Percentiles rank a stretch among this genome's conserved stretches.
phyloP scores from a whole-genome alignment of 2,113 vertebrate genomes.

The Arvicanthis niloticus region DNA sequence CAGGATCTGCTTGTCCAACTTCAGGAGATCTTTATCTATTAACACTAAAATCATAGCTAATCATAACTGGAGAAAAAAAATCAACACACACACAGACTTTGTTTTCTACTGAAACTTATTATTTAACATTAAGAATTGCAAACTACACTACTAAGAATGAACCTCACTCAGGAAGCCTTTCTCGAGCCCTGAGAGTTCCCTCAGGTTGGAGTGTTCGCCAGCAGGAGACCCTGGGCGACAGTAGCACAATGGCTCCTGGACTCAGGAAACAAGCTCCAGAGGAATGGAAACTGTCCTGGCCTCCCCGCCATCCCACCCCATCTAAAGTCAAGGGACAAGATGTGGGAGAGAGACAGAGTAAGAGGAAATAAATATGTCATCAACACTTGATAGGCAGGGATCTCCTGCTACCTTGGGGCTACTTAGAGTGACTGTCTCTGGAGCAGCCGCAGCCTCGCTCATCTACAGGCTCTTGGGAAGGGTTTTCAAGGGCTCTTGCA shows the following conservation, averaged over 20 bases:
- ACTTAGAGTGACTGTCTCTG: not conserved
- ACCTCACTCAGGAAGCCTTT: slow-evolving; percentile 70
- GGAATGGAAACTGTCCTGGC: slow-evolving; percentile 79
- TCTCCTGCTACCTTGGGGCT: not conserved
- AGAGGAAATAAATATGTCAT: slow-evolving; percentile 78
- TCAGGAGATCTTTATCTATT: not conserved
- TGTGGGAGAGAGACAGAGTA: slow-evolving; percentile 49
- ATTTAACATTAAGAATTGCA: slow-evolving; percentile 72
- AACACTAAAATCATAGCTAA: not conserved
- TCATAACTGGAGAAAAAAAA: not conserved
- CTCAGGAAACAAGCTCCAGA: slow-evolving; percentile 80
- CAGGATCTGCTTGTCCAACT: fast-evolving
- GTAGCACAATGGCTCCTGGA: not conserved
- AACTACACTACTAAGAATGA: slow-evolving; percentile 54
- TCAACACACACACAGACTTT: not conserved
- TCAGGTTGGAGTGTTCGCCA: not conserved
- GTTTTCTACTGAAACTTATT: slow-evolving; percentile 79
- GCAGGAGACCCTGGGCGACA: not conserved
- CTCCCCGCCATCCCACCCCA: slow-evolving; percentile 43
- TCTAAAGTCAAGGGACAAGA: not conserved
- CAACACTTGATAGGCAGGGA: not conserved
- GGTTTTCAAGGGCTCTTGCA: not conserved
- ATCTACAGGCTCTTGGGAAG: not conserved
- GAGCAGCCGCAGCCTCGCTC: not conserved
- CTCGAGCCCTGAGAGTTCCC: slow-evolving; percentile 36